A percentile compares a stretch with the other conserved stretches of the same genome.
phyloP scores from a whole-genome alignment of 2,888 invertebrate genomes.

The Caradrina kadenii region DNA sequence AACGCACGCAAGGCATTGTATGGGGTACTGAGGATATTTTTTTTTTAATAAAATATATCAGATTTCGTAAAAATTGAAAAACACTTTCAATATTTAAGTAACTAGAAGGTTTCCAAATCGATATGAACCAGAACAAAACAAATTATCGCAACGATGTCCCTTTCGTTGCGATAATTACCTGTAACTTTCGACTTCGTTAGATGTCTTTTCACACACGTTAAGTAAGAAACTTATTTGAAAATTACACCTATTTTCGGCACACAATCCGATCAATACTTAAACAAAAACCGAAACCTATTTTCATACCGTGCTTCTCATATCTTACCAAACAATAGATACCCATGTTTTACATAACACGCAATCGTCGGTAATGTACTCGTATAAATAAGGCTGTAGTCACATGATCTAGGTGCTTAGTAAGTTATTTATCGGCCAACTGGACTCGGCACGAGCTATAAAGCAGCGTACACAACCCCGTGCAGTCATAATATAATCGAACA shows the following conservation, averaged over 20 bases:
- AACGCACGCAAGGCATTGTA: no score
- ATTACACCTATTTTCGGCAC: background rate
- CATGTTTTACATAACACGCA: slow-evolving; percentile 36
- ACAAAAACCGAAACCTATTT: background rate
- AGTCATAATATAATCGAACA: slow-evolving; percentile 67
- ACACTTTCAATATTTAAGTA: no score
- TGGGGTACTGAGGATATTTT: no score
- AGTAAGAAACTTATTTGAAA: background rate
- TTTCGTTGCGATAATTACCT: no score
- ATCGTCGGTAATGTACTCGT: slow-evolving; percentile 53
- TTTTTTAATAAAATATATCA: no score
- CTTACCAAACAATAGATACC: slow-evolving; percentile 18
- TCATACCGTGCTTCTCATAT: background rate
- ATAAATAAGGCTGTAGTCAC: slow-evolving; percentile 68
- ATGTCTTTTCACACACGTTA: background rate
- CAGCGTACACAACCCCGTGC: slow-evolving; percentile 63
- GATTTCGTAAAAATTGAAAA: no score
- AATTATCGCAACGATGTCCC: no score
- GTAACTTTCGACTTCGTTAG: no score
- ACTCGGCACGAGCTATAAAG: slow-evolving; percentile 70
- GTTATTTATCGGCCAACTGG: slow-evolving; percentile 70
- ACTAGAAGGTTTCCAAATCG: no score
- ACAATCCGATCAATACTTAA: background rate
- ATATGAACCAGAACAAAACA: no score
- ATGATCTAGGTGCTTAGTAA: slow-evolving; percentile 70